Conservation (phyloP, 1,140 invertebrate species). For the Papilio aristodemus region DNA sequence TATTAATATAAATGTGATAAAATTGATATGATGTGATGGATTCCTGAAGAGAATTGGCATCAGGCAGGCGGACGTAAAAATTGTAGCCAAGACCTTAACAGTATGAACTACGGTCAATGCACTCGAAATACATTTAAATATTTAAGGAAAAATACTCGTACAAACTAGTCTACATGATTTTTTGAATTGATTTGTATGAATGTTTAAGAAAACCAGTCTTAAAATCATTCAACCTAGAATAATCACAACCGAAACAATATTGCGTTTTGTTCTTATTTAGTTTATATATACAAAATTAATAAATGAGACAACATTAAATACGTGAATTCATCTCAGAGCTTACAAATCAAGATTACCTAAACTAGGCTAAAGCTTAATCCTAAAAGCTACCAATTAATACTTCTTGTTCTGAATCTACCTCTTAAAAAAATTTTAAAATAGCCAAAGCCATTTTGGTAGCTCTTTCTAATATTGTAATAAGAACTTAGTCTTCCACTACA, state of each 20-base stretch:
- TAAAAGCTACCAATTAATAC: neutral
- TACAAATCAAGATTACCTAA: neutral
- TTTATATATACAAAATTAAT: neutral
- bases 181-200: too few relatives aligned
- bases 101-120: too few relatives aligned
- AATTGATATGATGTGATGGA: too few relatives aligned
- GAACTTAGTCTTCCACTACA: too few relatives aligned
- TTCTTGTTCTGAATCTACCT: neutral
- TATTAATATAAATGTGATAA: conserved; percentile 1
- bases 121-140: too few relatives aligned
- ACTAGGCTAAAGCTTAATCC: neutral
- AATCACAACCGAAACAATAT: conserved; percentile 41
- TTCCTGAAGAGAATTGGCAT: too few relatives aligned
- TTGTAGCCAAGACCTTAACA: too few relatives aligned
- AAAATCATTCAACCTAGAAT: conserved; percentile 23
- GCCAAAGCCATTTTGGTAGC: neutral
- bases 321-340: neutral
- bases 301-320: neutral
- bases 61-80: too few relatives aligned
- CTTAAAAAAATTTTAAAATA: neutral
- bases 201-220: conserved; percentile 36
- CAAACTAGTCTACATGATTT: conserved; percentile 18
- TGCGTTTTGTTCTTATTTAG: neutral
- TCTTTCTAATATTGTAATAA: too few relatives aligned
- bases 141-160: too few relatives aligned